Percentiles rank a stretch among this genome's conserved stretches.
These are phyloP conservation scores for Pontoporia blainvillei DNA, from an alignment of 2,113 vertebrate genomes.

Conservation along the genomic window DNA sequence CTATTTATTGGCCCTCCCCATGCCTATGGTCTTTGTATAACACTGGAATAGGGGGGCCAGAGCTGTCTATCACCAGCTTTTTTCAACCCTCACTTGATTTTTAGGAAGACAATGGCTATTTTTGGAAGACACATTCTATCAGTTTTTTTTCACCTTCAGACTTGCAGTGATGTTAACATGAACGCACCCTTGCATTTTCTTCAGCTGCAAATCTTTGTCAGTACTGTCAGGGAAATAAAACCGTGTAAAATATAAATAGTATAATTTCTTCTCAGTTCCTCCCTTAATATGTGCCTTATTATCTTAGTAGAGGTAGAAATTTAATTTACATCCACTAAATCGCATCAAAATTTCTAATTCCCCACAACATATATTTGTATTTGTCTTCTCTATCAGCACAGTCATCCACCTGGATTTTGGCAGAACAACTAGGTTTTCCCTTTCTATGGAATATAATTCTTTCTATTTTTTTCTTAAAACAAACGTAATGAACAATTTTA, in stretches of 20 bases:
- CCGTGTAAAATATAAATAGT: background rate
- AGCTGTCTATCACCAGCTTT: background rate
- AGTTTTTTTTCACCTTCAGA: background rate
- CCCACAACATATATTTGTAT: background rate
- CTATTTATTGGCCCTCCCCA: background rate
- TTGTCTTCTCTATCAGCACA: background rate
- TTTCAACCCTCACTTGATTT: background rate
- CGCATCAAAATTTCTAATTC: background rate
- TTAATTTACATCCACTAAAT: slow-evolving; percentile 6
- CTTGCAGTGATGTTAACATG: background rate
- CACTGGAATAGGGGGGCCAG: background rate
- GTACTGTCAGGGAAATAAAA: background rate
- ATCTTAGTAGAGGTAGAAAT: slow-evolving; percentile 11
- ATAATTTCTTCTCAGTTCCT: slow-evolving; percentile 44
- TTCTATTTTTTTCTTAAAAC: background rate
- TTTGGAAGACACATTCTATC: background rate
- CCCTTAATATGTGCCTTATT: background rate
- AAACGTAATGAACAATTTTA: background rate
- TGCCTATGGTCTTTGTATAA: background rate
- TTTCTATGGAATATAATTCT: background rate
- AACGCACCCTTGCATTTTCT: background rate
- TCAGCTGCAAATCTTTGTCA: background rate
- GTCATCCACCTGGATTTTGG: background rate
- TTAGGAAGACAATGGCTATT: background rate
- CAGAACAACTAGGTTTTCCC: background rate